phyloP scores from a whole-genome alignment of 2,888 invertebrate species.

The Carpatolechia fugitivella region DNA sequence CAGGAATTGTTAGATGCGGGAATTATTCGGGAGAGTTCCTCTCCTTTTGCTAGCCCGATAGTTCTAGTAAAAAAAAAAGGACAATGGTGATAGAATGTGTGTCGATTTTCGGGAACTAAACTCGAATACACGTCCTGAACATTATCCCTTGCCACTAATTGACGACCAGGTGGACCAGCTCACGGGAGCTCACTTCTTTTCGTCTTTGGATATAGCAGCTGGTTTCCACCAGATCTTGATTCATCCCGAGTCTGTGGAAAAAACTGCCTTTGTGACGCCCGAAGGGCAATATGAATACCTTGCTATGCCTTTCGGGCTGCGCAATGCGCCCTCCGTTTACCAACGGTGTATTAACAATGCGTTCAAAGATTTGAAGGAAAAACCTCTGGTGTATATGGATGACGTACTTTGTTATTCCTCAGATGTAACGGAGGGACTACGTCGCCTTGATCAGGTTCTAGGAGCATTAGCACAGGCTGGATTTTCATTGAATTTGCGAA shows the following conservation, averaged over 20 bases:
- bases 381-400: not conserved
- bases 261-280: too few relatives aligned
- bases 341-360: not conserved
- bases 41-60: slow-evolving; percentile 7
- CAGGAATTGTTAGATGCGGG: not conserved
- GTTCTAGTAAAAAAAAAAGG: not conserved
- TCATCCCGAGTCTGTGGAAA: too few relatives aligned
- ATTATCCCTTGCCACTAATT: not conserved
- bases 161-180: slow-evolving; percentile 3
- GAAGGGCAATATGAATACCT: not conserved
- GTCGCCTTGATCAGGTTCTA: not conserved
- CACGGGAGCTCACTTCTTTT: not conserved
- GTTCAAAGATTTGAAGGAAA: not conserved
- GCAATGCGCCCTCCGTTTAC: not conserved
- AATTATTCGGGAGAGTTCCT: slow-evolving; percentile 5
- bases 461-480: not conserved
- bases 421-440: not conserved
- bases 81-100: not conserved
- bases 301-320: not conserved
- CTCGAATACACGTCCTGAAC: not conserved
- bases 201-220: not conserved
- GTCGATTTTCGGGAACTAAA: slow-evolving; percentile 3
- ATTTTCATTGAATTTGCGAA: not conserved
- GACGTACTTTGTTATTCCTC: slow-evolving; percentile 5
- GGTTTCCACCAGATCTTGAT: too few relatives aligned